phyloP scores from a whole-genome alignment of 2,113 vertebrate species.

The Pleuronectes platessa region DNA sequence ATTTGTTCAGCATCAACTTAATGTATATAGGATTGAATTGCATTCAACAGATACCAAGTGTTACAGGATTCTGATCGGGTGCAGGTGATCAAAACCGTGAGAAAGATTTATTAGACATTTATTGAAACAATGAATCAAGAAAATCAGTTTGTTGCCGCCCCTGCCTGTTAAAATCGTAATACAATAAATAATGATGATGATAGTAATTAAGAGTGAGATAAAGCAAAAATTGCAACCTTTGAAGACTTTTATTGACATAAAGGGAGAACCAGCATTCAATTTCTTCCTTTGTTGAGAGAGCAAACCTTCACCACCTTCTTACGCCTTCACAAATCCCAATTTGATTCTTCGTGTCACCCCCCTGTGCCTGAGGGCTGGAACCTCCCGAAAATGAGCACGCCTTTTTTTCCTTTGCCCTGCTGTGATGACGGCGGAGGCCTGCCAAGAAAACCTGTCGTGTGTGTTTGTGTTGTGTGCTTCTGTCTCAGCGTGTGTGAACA shows the following conservation, averaged over 20 bases:
- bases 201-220: not conserved
- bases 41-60: too few relatives aligned
- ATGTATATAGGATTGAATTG: too few relatives aligned
- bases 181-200: not conserved
- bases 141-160: not conserved
- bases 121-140: too few relatives aligned
- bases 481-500: slow-evolving; percentile 53
- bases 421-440: slow-evolving; percentile 21
- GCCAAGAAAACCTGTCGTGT: slow-evolving; percentile 55
- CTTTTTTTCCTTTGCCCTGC: slow-evolving; percentile 12
- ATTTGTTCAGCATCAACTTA: too few relatives aligned
- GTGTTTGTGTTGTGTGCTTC: slow-evolving; percentile 53
- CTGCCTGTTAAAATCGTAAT: not conserved
- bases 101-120: too few relatives aligned
- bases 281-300: slow-evolving; percentile 11
- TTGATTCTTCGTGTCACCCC: slow-evolving; percentile 17
- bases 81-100: too few relatives aligned
- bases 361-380: not conserved
- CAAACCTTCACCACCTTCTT: slow-evolving; percentile 27
- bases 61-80: too few relatives aligned
- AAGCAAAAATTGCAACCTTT: not conserved
- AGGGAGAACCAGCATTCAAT: not conserved
- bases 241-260: not conserved
- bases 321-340: not conserved
- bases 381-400: not conserved